Evolutionary conservation across 1,140 invertebrate species (phyloP).

Genomic region (Atta colombica): DNA sequence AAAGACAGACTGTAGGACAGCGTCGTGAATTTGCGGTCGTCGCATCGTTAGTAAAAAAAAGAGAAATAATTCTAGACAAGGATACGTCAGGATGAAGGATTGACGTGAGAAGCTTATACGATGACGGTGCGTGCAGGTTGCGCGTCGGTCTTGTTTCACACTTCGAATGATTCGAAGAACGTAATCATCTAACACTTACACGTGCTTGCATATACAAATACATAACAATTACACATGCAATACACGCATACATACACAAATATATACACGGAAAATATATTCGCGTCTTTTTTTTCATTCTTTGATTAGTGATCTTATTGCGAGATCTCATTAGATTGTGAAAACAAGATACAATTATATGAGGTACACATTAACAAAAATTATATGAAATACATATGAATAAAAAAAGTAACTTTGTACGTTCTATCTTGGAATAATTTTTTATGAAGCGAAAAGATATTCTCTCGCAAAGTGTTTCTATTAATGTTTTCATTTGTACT

Average conservation of each 20-base stretch:
- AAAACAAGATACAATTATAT: neutral
- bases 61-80: conserved; percentile 24
- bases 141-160: conserved; percentile 48
- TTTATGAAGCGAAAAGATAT: neutral
- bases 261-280: neutral
- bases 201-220: neutral
- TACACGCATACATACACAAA: neutral
- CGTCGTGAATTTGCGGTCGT: conserved; percentile 15
- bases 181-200: conserved; percentile 26
- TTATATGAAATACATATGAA: neutral
- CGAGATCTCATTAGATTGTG: neutral
- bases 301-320: conserved; percentile 28
- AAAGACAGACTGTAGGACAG: conserved; percentile 39
- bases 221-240: neutral
- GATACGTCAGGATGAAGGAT: conserved; percentile 27
- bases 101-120: conserved; percentile 42
- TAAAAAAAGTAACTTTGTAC: conserved; percentile 4
- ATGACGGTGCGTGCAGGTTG: conserved; percentile 52
- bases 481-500: conserved; percentile 8
- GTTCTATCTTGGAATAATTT: neutral
- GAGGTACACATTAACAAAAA: too few species aligned
- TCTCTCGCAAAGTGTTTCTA: conserved; percentile 4
- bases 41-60: neutral
- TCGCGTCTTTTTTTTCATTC: conserved; percentile 25
- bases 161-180: conserved; percentile 28